Base-by-base conservation (phyloP, 2,113 vertebrate species). In the Columbina picui region DNA sequence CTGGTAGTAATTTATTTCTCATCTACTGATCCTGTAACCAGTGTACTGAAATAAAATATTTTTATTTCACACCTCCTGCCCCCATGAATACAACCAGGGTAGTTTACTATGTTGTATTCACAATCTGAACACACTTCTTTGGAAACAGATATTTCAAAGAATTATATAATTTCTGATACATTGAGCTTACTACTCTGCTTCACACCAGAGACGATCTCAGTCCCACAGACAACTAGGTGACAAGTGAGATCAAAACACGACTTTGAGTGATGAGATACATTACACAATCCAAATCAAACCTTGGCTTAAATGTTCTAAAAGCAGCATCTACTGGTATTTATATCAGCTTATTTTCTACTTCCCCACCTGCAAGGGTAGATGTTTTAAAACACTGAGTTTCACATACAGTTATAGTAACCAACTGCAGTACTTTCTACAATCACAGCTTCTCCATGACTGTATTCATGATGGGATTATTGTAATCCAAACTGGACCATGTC, bases 401-500 rank as follows among this genome's bases (percentile, higher is more conserved):
- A 52, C 6, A 79, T 7, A 6, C 27, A 82, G 23, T 26, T 91
- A 27, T 47, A 67, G 61, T 47, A 67, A 56, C 26, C 43, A 85
- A 3, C 7, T 67, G 22, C 34, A 77, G 10, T 56, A 34, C 59
- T 77, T 91, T 59, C 77, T 38, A 70, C 6, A 9, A 73, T 20
- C 21, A 70, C 25, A 81, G 30, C 21, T 67, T 61, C 53, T 61
- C n/a, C 36, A 10, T 6, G 12, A 36, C 27, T 69, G 7, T 10
- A 65, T 26, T 69, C 27, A 27, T 1, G 6, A 84, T 10, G 7
- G 9, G 5, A 16, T 29, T 55, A 78, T 41, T 21, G 38, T 25
- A 87, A 84, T 5, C 14, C 55, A 70, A 41, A 82, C 0, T 26
- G 23, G 10, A 13, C 38, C 2, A 2, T 0, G 0, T 12, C 47